phyloP scores from a whole-genome alignment of 2,888 invertebrate species.

The Mythimna ferrago region DNA sequence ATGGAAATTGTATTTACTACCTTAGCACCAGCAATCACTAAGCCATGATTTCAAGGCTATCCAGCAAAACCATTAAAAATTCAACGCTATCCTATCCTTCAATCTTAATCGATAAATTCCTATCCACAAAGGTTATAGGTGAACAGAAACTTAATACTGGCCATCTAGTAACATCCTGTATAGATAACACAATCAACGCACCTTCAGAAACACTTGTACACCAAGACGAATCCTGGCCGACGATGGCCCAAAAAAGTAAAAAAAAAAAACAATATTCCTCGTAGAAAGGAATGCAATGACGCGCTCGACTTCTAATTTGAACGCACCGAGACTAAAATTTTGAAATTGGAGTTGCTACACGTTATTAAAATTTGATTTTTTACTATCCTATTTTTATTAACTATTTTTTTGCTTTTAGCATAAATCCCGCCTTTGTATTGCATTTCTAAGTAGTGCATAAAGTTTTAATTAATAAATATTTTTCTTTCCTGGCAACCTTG shows the following conservation, averaged over 20 bases:
- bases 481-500: too few relatives aligned
- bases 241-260: conserved; percentile 55
- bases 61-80: conserved; percentile 16
- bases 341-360: conserved; percentile 42
- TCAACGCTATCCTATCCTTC: conserved; percentile 7
- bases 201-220: conserved; percentile 79
- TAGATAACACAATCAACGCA: conserved; percentile 65
- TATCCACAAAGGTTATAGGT: conserved; percentile 32
- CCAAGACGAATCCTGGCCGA: conserved; percentile 84
- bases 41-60: neutral
- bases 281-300: conserved; percentile 59
- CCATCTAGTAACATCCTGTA: conserved; percentile 70
- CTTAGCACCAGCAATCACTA: neutral
- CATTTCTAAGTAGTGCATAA: too few relatives aligned
- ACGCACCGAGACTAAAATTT: conserved; percentile 60
- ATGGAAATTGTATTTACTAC: neutral
- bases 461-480: neutral
- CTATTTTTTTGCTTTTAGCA: too few relatives aligned
- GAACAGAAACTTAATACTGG: conserved; percentile 42
- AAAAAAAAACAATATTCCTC: conserved; percentile 59
- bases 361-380: conserved; percentile 29
- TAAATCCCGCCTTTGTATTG: too few relatives aligned
- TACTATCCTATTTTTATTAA: too few relatives aligned
- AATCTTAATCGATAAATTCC: conserved; percentile 48
- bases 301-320: conserved; percentile 66